These are phyloP conservation scores for Phytoseiulus persimilis DNA, from an alignment of 2,888 invertebrate genomes.

Conservation along the genomic window DNA sequence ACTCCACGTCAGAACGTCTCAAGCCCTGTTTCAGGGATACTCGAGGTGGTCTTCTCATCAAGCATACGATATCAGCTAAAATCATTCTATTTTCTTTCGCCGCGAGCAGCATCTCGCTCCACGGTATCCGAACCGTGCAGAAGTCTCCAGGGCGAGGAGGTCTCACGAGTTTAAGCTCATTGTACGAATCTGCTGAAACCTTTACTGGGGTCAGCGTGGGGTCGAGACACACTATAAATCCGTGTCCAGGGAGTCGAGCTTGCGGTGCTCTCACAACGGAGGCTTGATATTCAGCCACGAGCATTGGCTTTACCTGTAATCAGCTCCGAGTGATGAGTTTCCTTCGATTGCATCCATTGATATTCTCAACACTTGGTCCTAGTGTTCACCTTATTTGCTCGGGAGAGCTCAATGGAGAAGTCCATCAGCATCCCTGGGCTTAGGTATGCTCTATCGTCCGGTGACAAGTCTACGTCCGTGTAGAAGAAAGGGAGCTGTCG, in stretches of 20 bases:
- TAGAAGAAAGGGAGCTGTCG: not conserved
- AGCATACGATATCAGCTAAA: not conserved
- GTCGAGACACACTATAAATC: not conserved
- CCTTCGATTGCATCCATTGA: no score
- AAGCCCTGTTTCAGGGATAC: not conserved
- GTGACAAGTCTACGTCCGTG: not conserved
- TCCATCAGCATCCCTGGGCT: conserved; percentile 1
- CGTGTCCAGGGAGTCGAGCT: not conserved
- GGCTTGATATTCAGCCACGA: not conserved
- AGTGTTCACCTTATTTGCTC: not conserved
- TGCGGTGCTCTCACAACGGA: conserved; percentile 17
- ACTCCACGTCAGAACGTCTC: not conserved
- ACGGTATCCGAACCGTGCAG: conserved; percentile 7
- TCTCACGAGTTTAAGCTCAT: not conserved
- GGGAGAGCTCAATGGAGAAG: not conserved
- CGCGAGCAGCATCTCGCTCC: conserved; percentile 14
- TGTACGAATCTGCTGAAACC: not conserved
- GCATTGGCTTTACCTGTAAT: not conserved
- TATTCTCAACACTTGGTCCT: no score
- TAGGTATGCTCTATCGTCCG: not conserved
- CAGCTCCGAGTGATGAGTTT: no score
- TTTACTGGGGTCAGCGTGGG: not conserved
- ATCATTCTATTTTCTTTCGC: not conserved
- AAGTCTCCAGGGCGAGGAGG: conserved; percentile 22
- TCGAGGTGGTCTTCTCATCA: not conserved